A percentile compares a stretch with the other conserved stretches of the same genome.
phyloP scores from a whole-genome alignment of 2,888 invertebrate species.

The Leptopilina syphax region DNA sequence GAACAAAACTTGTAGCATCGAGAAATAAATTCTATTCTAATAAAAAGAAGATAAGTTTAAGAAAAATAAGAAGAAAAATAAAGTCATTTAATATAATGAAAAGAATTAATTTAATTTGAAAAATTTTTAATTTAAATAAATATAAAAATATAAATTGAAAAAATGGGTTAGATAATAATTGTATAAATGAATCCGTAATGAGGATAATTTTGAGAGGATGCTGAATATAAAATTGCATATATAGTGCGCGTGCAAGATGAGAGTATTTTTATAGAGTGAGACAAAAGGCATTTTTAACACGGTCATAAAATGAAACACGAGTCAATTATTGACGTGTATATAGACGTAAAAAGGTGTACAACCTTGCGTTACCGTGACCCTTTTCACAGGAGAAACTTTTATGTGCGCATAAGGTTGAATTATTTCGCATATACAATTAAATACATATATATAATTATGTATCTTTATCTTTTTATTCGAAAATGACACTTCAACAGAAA shows the following conservation, averaged over 20 bases:
- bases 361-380: constrained; percentile 61
- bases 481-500: background rate
- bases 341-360: constrained; percentile 48
- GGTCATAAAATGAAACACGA: constrained; percentile 60
- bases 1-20: too few relatives aligned
- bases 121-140: too few relatives aligned
- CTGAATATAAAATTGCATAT: constrained; percentile 1
- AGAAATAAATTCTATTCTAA: too few relatives aligned
- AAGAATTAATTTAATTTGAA: too few relatives aligned
- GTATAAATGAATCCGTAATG: too few relatives aligned
- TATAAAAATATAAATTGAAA: too few relatives aligned
- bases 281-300: constrained; percentile 63
- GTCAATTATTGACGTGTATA: constrained; percentile 46
- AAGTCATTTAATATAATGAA: too few relatives aligned
- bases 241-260: constrained; percentile 45
- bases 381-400: constrained; percentile 47
- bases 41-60: too few relatives aligned
- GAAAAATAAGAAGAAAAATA: too few relatives aligned
- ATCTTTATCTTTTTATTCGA: constrained; percentile 8
- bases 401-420: constrained; percentile 31
- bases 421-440: background rate
- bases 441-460: background rate
- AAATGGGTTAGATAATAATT: too few relatives aligned
- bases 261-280: constrained; percentile 64
- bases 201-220: background rate